These are phyloP conservation scores for Coelopa pilipes DNA, from an alignment of 2,888 invertebrate genomes.

Conservation along the genomic window DNA sequence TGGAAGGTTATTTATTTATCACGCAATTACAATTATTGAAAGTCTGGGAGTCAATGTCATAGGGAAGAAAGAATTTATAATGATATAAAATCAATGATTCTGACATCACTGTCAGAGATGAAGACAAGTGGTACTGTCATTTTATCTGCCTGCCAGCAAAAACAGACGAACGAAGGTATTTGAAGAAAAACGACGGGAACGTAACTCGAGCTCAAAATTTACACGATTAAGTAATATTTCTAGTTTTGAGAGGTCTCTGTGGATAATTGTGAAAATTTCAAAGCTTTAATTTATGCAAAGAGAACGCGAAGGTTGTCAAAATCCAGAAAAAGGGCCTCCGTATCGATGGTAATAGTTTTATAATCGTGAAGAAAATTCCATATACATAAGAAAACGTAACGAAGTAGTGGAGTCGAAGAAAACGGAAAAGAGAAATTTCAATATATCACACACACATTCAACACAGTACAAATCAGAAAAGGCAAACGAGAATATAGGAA, in stretches of 20 bases:
- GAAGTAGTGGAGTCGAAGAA: no score
- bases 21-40: no score
- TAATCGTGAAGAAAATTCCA: conserved; percentile 14
- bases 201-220: not conserved
- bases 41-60: no score
- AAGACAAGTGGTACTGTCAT: conserved; percentile 14
- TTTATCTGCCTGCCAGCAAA: not conserved
- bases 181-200: not conserved
- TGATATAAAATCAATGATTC: no score
- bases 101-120: not conserved
- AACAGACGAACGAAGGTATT: not conserved
- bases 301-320: not conserved
- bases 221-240: not conserved
- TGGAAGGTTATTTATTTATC: no score
- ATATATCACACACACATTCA: no score
- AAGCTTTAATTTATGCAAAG: not conserved
- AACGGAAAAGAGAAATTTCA: no score
- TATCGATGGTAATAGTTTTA: not conserved
- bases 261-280: not conserved
- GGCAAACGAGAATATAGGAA: not conserved
- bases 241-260: not conserved
- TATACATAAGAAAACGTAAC: not conserved
- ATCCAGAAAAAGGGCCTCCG: not conserved
- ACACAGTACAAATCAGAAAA: not conserved
- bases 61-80: no score